Conservation (phyloP, 2,888 invertebrate genomes). For the Leucophenga montana region DNA sequence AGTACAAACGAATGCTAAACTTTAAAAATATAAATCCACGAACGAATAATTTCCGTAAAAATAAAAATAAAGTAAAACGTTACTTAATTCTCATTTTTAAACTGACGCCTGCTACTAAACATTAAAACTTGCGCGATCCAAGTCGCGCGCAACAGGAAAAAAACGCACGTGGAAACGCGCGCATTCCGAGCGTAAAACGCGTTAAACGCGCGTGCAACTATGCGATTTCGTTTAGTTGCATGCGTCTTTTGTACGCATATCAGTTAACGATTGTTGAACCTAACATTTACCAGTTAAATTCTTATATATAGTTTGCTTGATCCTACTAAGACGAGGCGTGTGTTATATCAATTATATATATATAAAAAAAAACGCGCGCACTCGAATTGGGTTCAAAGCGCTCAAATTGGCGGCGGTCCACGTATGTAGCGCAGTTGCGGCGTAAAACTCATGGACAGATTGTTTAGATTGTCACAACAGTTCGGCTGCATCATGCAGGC, state of each 20-base stretch:
- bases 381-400: constrained; percentile 33
- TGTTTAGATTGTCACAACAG: constrained; percentile 84
- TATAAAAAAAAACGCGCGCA: constrained; percentile 32
- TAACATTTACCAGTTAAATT: constrained; percentile 25
- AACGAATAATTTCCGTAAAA: constrained; percentile 20
- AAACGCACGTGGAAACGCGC: constrained; percentile 1
- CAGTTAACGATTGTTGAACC: constrained; percentile 6
- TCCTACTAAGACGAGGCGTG: constrained; percentile 20
- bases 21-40: constrained; percentile 21
- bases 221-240: not conserved
- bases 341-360: constrained; percentile 3
- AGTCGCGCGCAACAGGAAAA: not conserved
- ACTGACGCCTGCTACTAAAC: constrained; percentile 3
- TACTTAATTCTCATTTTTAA: constrained; percentile 11
- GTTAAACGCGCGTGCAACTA: not conserved
- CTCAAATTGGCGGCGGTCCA: constrained; percentile 84
- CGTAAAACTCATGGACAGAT: constrained; percentile 80
- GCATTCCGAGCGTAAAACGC: not conserved
- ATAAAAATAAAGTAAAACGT: constrained; percentile 13
- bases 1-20: constrained; percentile 12
- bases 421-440: constrained; percentile 84
- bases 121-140: not conserved
- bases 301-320: constrained; percentile 6
- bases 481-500: constrained; percentile 82
- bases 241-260: not conserved